Evolutionary conservation across 2,888 invertebrate species (phyloP).

Genomic region (Sericinus montela): DNA sequence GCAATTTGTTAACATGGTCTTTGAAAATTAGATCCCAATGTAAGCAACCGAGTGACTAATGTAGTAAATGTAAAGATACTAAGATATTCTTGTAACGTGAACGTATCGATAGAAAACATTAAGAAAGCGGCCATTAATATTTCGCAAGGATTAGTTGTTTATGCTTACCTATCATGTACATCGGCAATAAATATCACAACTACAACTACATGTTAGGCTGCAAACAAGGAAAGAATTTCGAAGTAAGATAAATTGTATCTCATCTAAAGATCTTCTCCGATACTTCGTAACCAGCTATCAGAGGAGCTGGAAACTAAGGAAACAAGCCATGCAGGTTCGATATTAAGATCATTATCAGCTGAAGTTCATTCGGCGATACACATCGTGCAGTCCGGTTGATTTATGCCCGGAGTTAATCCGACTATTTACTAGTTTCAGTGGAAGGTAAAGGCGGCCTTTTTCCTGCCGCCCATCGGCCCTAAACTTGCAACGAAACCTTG

Average conservation of each 20-base stretch:
- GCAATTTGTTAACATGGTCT: too few relatives aligned
- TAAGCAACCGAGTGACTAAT: too few relatives aligned
- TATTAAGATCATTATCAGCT: slow-evolving; percentile 26
- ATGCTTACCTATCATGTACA: slow-evolving; percentile 1
- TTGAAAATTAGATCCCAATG: too few relatives aligned
- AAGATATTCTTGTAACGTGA: too few relatives aligned
- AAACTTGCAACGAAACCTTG: slow-evolving; percentile 23
- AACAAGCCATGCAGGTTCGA: slow-evolving; percentile 20
- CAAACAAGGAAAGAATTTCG: slow-evolving; percentile 7
- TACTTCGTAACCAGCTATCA: slow-evolving; percentile 2
- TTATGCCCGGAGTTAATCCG: slow-evolving; percentile 70
- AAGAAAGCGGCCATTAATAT: too few relatives aligned
- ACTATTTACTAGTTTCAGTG: slow-evolving; percentile 75
- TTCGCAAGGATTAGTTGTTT: background rate
- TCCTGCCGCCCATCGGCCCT: slow-evolving; percentile 52
- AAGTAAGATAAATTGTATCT: slow-evolving; percentile 16
- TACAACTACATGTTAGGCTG: background rate
- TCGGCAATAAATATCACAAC: slow-evolving; percentile 8
- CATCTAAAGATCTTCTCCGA: slow-evolving; percentile 10
- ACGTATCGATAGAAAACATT: too few relatives aligned
- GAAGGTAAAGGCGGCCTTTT: slow-evolving; percentile 72
- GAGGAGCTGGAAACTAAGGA: background rate
- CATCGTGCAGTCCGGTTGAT: slow-evolving; percentile 43
- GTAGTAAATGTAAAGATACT: too few relatives aligned
- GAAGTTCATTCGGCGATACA: slow-evolving; percentile 20